Percentiles rank a stretch among this genome's conserved stretches.
phyloP scores from a whole-genome alignment of 2,113 vertebrate species.

The Dicrurus megarhynchus region DNA sequence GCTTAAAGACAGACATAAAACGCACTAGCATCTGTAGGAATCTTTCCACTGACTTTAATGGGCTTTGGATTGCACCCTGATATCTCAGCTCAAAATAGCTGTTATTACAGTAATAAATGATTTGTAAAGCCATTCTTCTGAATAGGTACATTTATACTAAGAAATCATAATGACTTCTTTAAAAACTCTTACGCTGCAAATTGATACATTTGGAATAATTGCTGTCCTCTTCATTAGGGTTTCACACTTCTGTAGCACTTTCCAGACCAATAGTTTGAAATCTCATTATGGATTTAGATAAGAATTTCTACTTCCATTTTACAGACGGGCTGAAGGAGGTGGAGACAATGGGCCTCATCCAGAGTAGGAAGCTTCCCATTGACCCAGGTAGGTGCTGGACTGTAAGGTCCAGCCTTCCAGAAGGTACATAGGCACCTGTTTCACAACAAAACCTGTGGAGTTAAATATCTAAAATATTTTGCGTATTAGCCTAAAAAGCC shows the following conservation, averaged over 20 bases:
- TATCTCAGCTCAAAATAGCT: constrained; percentile 51
- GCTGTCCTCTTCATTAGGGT: constrained; percentile 53
- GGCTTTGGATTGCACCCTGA: constrained; percentile 51
- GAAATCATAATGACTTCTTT: constrained; percentile 59
- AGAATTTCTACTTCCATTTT: constrained; percentile 41
- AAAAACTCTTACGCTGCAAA: constrained; percentile 59
- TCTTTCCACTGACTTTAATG: constrained; percentile 61
- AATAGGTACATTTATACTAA: constrained; percentile 53
- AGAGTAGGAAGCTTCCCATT: neutral
- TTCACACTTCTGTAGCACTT: constrained; percentile 39
- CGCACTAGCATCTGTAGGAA: constrained; percentile 44
- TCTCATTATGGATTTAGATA: constrained; percentile 15
- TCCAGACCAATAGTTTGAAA: constrained; percentile 46
- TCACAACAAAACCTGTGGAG: neutral
- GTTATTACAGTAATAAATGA: constrained; percentile 60
- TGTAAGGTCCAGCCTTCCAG: neutral
- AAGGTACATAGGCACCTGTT: neutral
- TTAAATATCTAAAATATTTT: neutral
- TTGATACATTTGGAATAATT: constrained; percentile 49
- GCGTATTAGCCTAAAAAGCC: neutral
- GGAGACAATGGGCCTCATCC: neutral
- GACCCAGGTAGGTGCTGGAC: neutral
- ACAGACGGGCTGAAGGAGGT: constrained; percentile 10
- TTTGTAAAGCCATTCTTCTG: constrained; percentile 54
- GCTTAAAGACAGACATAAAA: constrained; percentile 37